A percentile compares a stretch with the other conserved stretches of the same genome.
Evolutionary conservation across 53 echinoderm and acorn worm species (phyloP).

Genomic region (Holothuria leucospilota): DNA sequence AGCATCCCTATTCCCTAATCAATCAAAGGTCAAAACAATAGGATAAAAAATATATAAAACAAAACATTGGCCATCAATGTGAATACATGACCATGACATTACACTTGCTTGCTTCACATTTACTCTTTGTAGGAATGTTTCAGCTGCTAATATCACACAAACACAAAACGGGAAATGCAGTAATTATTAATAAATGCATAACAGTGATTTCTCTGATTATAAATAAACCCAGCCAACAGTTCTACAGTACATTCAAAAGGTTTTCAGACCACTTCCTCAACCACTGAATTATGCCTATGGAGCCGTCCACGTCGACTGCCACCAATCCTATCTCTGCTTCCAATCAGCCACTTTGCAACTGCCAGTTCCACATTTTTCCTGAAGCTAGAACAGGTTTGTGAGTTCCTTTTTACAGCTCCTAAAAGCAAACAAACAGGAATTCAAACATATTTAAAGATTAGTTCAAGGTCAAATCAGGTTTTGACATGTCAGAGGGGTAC

Average conservation of each 20-base stretch:
- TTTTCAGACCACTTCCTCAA: slow-evolving; percentile 7
- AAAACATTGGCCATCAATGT: too few species aligned
- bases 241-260: neutral
- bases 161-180: too few species aligned
- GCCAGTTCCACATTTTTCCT: slow-evolving; percentile 4
- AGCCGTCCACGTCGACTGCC: slow-evolving; percentile 16
- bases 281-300: slow-evolving; percentile 16
- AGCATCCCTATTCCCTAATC: too few species aligned
- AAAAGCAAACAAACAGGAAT: neutral
- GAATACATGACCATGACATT: too few species aligned
- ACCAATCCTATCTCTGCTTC: slow-evolving; percentile 22
- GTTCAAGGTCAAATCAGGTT: too few species aligned
- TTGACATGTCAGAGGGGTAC: too few species aligned
- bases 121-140: too few species aligned
- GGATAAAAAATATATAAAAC: too few species aligned
- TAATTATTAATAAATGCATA: too few species aligned
- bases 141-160: too few species aligned
- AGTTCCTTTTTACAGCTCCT: neutral
- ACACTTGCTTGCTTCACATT: too few species aligned
- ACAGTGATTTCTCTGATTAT: neutral
- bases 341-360: slow-evolving; percentile 1
- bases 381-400: neutral
- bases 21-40: too few species aligned
- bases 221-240: neutral
- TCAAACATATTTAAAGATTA: neutral